Evolutionary conservation across 1,140 invertebrate species (phyloP).

Genomic region (Proales similis): DNA sequence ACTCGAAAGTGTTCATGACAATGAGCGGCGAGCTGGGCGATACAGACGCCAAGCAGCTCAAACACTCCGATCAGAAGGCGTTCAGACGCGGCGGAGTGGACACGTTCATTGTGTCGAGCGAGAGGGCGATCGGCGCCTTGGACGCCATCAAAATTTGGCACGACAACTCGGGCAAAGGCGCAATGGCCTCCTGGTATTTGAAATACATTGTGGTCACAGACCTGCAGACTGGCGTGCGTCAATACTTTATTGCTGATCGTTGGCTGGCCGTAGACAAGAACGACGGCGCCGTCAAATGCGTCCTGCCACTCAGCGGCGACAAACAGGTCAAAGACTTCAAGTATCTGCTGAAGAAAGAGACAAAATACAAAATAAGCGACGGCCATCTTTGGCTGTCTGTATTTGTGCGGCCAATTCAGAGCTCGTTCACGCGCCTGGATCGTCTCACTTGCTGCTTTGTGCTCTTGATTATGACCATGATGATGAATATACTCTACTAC

Average conservation of each 20-base stretch:
- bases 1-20: constrained; percentile 53
- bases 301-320: constrained; percentile 55
- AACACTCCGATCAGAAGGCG: constrained; percentile 47
- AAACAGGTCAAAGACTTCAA: constrained; percentile 54
- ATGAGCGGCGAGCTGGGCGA: constrained; percentile 39
- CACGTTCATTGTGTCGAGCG: constrained; percentile 5
- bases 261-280: constrained; percentile 60
- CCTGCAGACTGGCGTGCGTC: constrained; percentile 50
- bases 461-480: constrained; percentile 57
- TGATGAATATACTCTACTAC: constrained; percentile 59
- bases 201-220: constrained; percentile 50
- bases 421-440: constrained; percentile 55
- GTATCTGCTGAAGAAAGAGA: constrained; percentile 54
- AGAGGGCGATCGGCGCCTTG: constrained; percentile 55
- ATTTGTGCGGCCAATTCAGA: constrained; percentile 55
- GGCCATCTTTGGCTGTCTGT: constrained; percentile 60
- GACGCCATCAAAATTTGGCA: constrained; percentile 58
- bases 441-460: constrained; percentile 57
- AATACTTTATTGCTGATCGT: constrained; percentile 47
- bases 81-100: neutral
- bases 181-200: constrained; percentile 49
- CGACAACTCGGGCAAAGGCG: constrained; percentile 56
- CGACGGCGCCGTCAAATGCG: constrained; percentile 56
- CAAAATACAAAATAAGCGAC: constrained; percentile 55
- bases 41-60: constrained; percentile 42